Conservation (phyloP, 37 sponge, comb jelly and placozoan genomes). For the Aphrocallistes beatrix region DNA sequence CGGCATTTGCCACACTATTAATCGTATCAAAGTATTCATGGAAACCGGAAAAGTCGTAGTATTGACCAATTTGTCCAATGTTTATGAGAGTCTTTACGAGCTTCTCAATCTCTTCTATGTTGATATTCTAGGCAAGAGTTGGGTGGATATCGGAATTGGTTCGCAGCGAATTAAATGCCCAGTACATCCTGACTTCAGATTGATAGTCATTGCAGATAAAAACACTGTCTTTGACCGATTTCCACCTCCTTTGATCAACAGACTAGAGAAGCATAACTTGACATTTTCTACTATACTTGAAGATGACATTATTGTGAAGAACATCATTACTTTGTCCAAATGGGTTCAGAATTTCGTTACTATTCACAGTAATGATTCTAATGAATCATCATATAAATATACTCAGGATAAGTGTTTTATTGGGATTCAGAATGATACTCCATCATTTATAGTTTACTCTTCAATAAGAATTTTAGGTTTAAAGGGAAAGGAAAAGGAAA, state of each 20-base stretch:
- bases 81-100: slow-evolving; percentile 5
- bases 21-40: neutral
- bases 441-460: neutral
- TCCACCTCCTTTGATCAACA: neutral
- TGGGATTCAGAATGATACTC: neutral
- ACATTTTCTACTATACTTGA: neutral
- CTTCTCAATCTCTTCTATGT: neutral
- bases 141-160: neutral
- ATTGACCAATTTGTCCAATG: neutral
- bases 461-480: neutral
- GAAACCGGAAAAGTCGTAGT: neutral
- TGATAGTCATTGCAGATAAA: neutral
- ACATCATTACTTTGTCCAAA: neutral
- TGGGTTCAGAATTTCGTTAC: neutral
- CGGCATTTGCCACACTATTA: neutral
- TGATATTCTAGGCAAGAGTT: neutral
- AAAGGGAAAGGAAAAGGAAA: neutral
- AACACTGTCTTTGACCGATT: neutral
- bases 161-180: neutral
- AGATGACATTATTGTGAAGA: neutral
- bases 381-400: neutral
- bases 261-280: neutral
- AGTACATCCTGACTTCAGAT: neutral
- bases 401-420: neutral
- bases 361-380: neutral